These are phyloP conservation scores for Hirtodrosophila histrioides DNA, from an alignment of 2,888 invertebrate genomes.

Conservation along the genomic window DNA sequence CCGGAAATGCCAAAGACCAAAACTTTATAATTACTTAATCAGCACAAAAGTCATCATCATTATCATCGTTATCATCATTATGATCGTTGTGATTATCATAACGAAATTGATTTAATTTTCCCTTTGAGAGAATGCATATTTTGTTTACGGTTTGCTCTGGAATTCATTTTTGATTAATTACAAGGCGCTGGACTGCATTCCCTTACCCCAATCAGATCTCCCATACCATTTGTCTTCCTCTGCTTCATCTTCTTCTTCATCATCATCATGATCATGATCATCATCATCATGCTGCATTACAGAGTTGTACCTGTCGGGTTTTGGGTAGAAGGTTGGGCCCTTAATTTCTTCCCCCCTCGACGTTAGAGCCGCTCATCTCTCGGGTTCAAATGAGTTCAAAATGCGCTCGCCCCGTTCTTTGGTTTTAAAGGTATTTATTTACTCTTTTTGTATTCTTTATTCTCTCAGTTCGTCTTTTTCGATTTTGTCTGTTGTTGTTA, in stretches of 20 bases:
- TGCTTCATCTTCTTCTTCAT: constrained; percentile 14
- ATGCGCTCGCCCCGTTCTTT: constrained; percentile 25
- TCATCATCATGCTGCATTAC: constrained; percentile 27
- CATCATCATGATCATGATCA: neutral
- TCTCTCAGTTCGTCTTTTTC: constrained; percentile 34
- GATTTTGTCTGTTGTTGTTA: constrained; percentile 66
- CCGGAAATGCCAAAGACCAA: constrained; percentile 44
- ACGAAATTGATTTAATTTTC: constrained; percentile 61
- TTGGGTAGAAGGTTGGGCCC: constrained; percentile 35
- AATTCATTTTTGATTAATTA: constrained; percentile 66
- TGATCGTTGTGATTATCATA: constrained; percentile 25
- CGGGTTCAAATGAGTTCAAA: constrained; percentile 73
- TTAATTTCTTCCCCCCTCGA: constrained; percentile 40
- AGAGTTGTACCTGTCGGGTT: constrained; percentile 50
- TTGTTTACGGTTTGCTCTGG: neutral
- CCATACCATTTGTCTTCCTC: constrained; percentile 36
- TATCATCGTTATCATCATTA: too few relatives aligned
- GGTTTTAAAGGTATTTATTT: constrained; percentile 55
- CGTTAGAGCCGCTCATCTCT: constrained; percentile 35
- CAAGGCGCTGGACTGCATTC: constrained; percentile 45
- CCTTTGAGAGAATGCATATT: constrained; percentile 9
- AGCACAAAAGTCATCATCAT: constrained; percentile 29
- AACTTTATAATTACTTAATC: constrained; percentile 54
- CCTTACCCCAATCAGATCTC: constrained; percentile 32
- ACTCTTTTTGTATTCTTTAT: constrained; percentile 27